A percentile compares a stretch with the other conserved stretches of the same genome.
These are phyloP conservation scores for Rhimphoctona megacephalus DNA, from an alignment of 2,888 invertebrate species.

Conservation along the genomic window DNA sequence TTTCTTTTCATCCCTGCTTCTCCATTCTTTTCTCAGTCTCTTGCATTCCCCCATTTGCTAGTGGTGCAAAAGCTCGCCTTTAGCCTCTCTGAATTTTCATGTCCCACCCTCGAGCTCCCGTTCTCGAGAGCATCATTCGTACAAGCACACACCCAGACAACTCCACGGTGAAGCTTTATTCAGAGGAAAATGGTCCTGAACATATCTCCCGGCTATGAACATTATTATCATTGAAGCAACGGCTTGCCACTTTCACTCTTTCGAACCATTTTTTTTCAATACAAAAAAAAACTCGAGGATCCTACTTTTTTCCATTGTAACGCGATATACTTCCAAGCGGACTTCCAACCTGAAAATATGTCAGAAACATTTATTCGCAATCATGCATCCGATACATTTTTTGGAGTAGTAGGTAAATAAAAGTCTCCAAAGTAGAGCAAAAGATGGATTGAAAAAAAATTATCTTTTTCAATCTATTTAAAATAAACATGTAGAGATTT, in stretches of 20 bases:
- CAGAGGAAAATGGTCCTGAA: conserved; percentile 23
- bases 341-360: conserved; percentile 8
- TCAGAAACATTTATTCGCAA: conserved; percentile 15
- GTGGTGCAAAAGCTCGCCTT: conserved; percentile 35
- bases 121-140: conserved; percentile 53
- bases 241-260: conserved; percentile 10
- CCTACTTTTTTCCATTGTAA: conserved; percentile 18
- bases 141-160: conserved; percentile 48
- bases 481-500: too few species aligned
- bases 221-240: conserved; percentile 54
- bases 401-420: not conserved
- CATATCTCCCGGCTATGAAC: conserved; percentile 53
- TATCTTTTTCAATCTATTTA: too few species aligned
- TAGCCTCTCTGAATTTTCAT: conserved; percentile 38
- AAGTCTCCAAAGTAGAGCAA: not conserved
- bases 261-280: conserved; percentile 9
- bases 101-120: conserved; percentile 50
- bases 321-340: not conserved
- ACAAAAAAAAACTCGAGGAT: conserved; percentile 27
- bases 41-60: conserved; percentile 26
- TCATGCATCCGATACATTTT: not conserved
- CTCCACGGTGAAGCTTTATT: conserved; percentile 52
- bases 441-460: not conserved
- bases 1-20: conserved; percentile 37
- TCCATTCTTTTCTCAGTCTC: conserved; percentile 33